These are phyloP conservation scores for Acromyrmex charruanus DNA, from an alignment of 1,140 invertebrate genomes.

Conservation along the genomic window DNA sequence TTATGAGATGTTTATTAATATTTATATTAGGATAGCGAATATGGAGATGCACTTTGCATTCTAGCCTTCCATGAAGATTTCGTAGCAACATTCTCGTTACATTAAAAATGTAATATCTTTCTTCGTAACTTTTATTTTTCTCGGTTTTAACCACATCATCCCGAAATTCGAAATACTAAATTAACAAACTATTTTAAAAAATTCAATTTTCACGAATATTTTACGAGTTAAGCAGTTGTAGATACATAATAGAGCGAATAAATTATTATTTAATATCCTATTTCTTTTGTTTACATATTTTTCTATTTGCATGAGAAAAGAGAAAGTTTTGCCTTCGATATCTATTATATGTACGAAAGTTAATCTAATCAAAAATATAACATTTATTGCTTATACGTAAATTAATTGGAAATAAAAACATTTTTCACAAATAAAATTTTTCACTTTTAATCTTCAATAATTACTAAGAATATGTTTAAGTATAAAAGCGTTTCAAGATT, in stretches of 20 bases:
- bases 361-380: neutral
- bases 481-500: neutral
- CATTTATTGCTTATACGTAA: neutral
- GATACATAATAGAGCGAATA: neutral
- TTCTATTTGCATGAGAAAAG: neutral
- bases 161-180: constrained; percentile 52
- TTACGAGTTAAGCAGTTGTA: neutral
- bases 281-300: neutral
- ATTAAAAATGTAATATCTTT: constrained; percentile 56
- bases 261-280: neutral
- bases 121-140: constrained; percentile 54
- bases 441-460: neutral
- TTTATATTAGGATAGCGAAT: constrained; percentile 35
- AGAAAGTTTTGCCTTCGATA: neutral
- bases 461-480: neutral
- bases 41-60: constrained; percentile 50
- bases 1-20: constrained; percentile 43
- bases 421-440: neutral
- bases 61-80: constrained; percentile 48
- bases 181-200: constrained; percentile 36
- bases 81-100: constrained; percentile 43
- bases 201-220: constrained; percentile 26
- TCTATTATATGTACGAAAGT: neutral
- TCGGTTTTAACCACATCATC: constrained; percentile 49
- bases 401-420: neutral